phyloP scores from a whole-genome alignment of 2,797 vertebrate species.

The Hydrophis major region DNA sequence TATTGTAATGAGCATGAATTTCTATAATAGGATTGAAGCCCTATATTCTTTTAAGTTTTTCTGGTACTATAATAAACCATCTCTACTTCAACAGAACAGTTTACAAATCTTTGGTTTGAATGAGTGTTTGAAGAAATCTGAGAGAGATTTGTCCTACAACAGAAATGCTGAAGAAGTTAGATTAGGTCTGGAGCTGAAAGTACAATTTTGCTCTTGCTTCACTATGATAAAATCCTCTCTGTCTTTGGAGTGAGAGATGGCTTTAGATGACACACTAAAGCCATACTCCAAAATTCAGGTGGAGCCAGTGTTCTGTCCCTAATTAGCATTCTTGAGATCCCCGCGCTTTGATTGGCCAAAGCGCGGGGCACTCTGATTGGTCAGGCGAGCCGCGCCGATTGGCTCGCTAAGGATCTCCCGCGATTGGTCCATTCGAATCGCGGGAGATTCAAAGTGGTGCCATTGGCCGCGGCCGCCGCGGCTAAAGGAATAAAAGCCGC shows the following conservation, averaged over 20 bases:
- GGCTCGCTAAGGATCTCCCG: too few relatives aligned
- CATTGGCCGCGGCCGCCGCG: too few relatives aligned
- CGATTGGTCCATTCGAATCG: too few relatives aligned
- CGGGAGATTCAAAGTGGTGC: too few relatives aligned
- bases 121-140: not conserved
- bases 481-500: too few relatives aligned
- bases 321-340: too few relatives aligned
- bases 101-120: not conserved
- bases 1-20: not conserved
- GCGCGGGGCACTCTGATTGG: too few relatives aligned
- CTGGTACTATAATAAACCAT: not conserved
- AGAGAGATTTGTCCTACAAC: not conserved
- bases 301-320: not conserved
- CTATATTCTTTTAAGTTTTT: not conserved
- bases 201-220: not conserved
- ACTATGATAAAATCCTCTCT: not conserved
- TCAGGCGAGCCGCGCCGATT: too few relatives aligned
- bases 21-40: not conserved
- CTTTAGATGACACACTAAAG: not conserved
- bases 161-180: not conserved
- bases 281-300: not conserved
- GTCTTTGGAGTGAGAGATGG: not conserved
- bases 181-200: not conserved
- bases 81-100: not conserved
- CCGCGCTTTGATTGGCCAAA: too few relatives aligned